Base-by-base conservation (phyloP, 1,140 invertebrate genomes). In the Maconellicoccus hirsutus region DNA sequence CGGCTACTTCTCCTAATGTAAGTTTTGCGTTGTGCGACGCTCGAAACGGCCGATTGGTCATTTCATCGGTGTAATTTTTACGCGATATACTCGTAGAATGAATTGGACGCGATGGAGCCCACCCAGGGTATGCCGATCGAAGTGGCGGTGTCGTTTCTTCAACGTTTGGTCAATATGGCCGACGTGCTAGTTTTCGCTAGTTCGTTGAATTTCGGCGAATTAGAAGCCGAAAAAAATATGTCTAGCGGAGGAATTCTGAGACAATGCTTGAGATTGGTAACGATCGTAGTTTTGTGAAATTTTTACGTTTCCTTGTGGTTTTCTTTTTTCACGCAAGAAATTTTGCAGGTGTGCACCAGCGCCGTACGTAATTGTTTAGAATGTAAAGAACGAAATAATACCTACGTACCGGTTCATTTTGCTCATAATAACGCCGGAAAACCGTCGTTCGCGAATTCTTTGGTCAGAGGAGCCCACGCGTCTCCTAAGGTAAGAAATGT, bases 221-320 rank as follows among this genome's bases (percentile, higher is more conserved):
- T 99, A 33, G 98, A 99, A 81, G 92, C 95, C 0, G 98, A 99
- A 79, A 99, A 99, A 82, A 99, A 98, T 78, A 98, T 99, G 96
- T 96, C 96, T n/a, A 93, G 91, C 77, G 98, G 98, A 26, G 97
- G 96, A 52, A 99, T 99, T 74, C 80, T 99, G 14, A 81, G 97
- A 73, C 98, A 99, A 81, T 98, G 96, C 80, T 84, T 99, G 27
- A 82, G 98, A 81, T 82, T 99, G 85, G 96, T 96, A 82, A 52
- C 3, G 6, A 52, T 6, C 29, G 4, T 3, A 33, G 12, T 33
- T 33, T 33, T 33, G 29, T 33, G 3, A 33, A 12, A 12, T 33
- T 6, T 12, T 12, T 33, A 33, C 29, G 29, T 33, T 33, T 33
- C 12, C 12, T 33, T 33, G 29, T 33, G n/a, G n/a, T n/a, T n/a